Conservation (phyloP, 2,113 vertebrate species). For the Lepisosteus osseus region DNA sequence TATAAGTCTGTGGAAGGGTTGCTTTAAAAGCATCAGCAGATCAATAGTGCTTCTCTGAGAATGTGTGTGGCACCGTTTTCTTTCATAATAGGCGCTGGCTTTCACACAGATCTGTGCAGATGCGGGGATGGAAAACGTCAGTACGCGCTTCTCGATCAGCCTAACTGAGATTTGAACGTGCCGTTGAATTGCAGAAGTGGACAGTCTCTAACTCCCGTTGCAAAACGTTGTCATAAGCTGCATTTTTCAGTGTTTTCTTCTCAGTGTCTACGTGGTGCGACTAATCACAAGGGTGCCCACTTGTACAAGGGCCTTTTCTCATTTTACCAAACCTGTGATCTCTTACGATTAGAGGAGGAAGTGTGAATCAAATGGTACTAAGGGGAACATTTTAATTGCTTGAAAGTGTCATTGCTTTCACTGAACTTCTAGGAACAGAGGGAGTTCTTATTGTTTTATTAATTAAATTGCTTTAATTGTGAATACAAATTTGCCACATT, state of each 20-base stretch:
- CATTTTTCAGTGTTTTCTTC: neutral
- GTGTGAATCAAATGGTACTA: neutral
- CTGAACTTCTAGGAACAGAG: no score
- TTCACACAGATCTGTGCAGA: neutral
- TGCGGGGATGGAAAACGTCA: neutral
- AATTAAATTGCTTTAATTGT: neutral
- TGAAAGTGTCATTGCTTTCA: neutral
- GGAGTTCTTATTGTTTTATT: neutral
- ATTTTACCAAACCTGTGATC: neutral
- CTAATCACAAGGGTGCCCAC: neutral
- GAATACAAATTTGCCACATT: neutral
- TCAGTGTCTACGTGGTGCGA: no score
- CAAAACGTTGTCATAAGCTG: neutral
- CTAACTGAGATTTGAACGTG: no score
- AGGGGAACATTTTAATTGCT: conserved; percentile 2
- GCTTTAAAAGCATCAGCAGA: conserved; percentile 2
- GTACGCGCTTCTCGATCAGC: no score
- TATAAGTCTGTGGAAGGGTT: neutral
- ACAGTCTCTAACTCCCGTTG: neutral
- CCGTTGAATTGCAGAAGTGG: neutral
- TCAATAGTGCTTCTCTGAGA: neutral
- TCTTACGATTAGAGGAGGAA: neutral
- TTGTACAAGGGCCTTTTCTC: neutral
- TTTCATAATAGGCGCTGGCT: neutral
- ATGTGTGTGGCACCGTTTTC: neutral